phyloP scores from a whole-genome alignment of 2,888 invertebrate genomes.

The Gryllus longicercus region DNA sequence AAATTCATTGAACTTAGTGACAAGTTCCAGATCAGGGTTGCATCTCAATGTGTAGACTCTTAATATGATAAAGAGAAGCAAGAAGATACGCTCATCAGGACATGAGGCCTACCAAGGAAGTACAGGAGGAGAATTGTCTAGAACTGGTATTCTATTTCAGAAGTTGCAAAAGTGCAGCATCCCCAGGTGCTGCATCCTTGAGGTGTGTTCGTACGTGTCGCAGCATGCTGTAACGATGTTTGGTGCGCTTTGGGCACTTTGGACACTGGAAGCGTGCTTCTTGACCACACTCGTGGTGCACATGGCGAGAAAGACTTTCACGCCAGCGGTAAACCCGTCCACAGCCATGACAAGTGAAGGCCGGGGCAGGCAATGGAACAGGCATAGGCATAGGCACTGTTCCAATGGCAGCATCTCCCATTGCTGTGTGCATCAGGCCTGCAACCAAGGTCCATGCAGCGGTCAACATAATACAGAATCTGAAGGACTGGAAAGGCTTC shows the following conservation, averaged over 20 bases:
- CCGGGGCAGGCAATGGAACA: not conserved
- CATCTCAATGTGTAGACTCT: too few relatives aligned
- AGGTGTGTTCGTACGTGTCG: conserved; percentile 30
- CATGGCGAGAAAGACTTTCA: conserved; percentile 38
- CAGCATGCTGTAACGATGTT: conserved; percentile 38
- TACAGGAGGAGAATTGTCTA: too few relatives aligned
- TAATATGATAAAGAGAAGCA: too few relatives aligned
- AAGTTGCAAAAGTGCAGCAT: too few relatives aligned
- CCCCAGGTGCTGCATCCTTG: not conserved
- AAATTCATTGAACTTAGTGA: too few relatives aligned
- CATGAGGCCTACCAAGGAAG: too few relatives aligned
- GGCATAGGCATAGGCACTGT: not conserved
- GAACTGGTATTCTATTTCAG: too few relatives aligned
- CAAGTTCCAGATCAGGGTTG: too few relatives aligned
- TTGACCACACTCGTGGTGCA: conserved; percentile 42
- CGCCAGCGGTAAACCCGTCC: conserved; percentile 31
- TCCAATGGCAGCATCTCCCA: too few relatives aligned
- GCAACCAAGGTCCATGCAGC: not conserved
- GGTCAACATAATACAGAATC: not conserved
- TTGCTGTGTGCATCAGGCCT: not conserved
- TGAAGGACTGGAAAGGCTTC: too few relatives aligned
- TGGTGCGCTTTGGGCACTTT: conserved; percentile 38
- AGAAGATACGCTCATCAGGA: too few relatives aligned
- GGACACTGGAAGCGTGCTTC: conserved; percentile 40
- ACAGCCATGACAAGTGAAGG: conserved; percentile 30